Base-by-base conservation (phyloP, 92 coral and sea anemone genomes). In the Porites cylindrica region DNA sequence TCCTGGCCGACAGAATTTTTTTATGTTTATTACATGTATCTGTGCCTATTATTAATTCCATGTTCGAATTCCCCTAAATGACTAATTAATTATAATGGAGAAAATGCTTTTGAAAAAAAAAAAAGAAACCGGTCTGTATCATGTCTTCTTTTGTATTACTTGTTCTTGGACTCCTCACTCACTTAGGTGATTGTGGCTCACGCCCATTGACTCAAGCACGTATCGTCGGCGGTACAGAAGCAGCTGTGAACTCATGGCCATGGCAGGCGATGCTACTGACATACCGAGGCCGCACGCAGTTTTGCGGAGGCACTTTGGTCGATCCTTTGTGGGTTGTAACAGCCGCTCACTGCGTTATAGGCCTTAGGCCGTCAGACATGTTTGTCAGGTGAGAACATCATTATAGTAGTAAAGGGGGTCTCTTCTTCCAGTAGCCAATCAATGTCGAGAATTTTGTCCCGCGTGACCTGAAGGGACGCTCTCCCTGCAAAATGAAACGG, bases 251-350 rank as follows among this genome's bases (percentile, higher is more conserved):
- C 77, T 69, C 76, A 18, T 82, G 86, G 86, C 86, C 86, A 21
- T 82, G 86, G 86, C 86, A 82, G 69, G 86, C 77, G 38, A 82
- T 82, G 86, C 23, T 82, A 9, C 16, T 56, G 3, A 59, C 10
- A 23, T 3, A 26, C 24, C 9, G 6, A 1, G 69, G 21, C 16
- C 47, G 24, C 8, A 2, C 17, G 1, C 77, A 70, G 58, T 82
- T 82, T 51, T 82, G 86, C 29, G 86, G 86, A 32, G 86, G 86
- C 43, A 47, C 86, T 18, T 70, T 82, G 7, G 29, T 82, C 5
- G 29, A 82, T 20, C 86, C 86, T 18, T 52, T 11, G 24, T 82
- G 86, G 86, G 78, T 82, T 12, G 2, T 82, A 10, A 82, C 86
- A 0, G 86, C 86, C 8, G 86, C 86, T 26, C 86, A 82, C 58